Percentiles rank a stretch among this genome's conserved stretches.
Conservation (phyloP, 2,113 vertebrate genomes). For the Spilogale gracilis region DNA sequence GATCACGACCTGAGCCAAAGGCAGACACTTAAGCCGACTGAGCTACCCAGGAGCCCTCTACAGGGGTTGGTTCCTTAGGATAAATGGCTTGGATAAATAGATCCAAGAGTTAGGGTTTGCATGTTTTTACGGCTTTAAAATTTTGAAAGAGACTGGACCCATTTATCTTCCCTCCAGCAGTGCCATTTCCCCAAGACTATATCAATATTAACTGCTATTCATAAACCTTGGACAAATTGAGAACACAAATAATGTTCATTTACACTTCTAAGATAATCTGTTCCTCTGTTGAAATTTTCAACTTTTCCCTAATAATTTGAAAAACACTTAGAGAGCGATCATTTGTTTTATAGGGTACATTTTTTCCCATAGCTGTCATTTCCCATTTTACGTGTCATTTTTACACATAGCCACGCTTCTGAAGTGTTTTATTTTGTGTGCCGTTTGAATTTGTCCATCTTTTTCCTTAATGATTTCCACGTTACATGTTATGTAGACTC, state of each 20-base stretch:
- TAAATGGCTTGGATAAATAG: neutral
- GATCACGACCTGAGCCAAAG: neutral
- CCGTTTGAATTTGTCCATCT: neutral
- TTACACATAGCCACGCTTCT: neutral
- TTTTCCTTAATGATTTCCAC: neutral
- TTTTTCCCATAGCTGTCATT: neutral
- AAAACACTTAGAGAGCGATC: neutral
- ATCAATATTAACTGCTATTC: neutral
- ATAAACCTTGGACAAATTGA: neutral
- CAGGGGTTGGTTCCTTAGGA: neutral
- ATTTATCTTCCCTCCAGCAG: neutral
- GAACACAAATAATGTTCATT: neutral
- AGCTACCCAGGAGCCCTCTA: neutral
- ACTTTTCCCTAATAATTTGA: neutral
- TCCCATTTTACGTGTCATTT: neutral
- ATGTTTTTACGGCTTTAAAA: neutral
- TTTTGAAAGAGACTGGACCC: neutral
- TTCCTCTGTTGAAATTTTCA: neutral
- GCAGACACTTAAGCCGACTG: neutral
- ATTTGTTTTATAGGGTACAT: neutral
- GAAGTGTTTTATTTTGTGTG: neutral
- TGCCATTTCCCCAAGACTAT: neutral
- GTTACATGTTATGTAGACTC: neutral
- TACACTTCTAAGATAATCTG: neutral
- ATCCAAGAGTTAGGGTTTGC: neutral